Base-by-base conservation (phyloP, 1,140 invertebrate genomes). In the Potamilus streckersoni region DNA sequence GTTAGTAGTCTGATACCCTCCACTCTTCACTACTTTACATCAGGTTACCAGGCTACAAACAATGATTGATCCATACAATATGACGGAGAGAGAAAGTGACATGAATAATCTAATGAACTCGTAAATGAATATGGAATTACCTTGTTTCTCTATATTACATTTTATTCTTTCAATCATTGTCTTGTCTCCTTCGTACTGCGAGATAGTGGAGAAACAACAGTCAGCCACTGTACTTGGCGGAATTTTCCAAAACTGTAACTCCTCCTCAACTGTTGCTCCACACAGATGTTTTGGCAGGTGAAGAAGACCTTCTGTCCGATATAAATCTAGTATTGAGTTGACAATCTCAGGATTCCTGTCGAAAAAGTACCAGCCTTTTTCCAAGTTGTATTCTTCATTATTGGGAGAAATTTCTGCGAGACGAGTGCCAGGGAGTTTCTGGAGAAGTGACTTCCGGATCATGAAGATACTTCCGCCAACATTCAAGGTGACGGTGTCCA, bases 201-300 rank as follows among this genome's bases (percentile, higher is more conserved):
- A 77, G 19, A 78, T 65, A 20, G 74, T 74, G 61, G 76, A 60
- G 74, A 81, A 82, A 68, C 84, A 85, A 66, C 83, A 86, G 38
- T 80, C 73, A 15, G 76, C 64, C 19, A 86, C 79, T 27, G 60
- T 70, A n/a, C 27, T 68, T 19, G 79, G 74, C 16, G 69, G 17
- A 31, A 85, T 74, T 38, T 78, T 79, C 82, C 84, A 86, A 69
- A 62, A 86, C 59, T 80, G 71, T n/a, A 86, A 69, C 66, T 86
- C 85, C 13, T 80, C 77, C 57, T 74, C 65, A 20, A 87, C 80
- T 19, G 84, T 79, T 14, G 79, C 76, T 4, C 82, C 97, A 91
- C 97, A 98, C 95, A 98, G 97, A 90, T 98, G 96, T 88, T 98
- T 96, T 79, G 98, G 96, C 84, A 98, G 92, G 91, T 99, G 97